phyloP scores from a whole-genome alignment of 2,797 vertebrate genomes.

The Cheirogaleus major region DNA sequence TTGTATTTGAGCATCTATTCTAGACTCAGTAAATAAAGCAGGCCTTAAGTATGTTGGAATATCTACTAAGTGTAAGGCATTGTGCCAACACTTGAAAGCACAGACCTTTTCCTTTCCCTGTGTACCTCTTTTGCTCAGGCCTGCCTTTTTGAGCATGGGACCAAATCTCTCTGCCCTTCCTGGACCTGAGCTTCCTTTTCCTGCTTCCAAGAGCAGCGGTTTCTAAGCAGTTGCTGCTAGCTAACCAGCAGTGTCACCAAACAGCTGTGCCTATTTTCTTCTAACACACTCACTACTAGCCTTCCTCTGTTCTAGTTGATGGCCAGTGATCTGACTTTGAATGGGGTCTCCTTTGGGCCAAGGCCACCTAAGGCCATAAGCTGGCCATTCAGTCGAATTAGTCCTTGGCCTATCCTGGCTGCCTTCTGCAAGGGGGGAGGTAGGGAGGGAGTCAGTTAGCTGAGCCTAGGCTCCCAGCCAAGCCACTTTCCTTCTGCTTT shows the following conservation, averaged over 20 bases:
- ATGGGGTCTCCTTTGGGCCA: conserved; percentile 46
- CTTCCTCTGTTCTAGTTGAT: conserved; percentile 9
- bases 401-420: conserved; percentile 47
- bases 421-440: conserved; percentile 38
- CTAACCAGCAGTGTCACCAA: conserved; percentile 38
- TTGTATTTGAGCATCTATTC: background rate
- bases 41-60: background rate
- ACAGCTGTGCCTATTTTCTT: conserved; percentile 26
- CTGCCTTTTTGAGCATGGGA: background rate
- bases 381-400: conserved; percentile 26
- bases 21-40: background rate
- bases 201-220: conserved; percentile 25
- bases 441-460: background rate
- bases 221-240: conserved; percentile 54
- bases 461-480: conserved; percentile 60
- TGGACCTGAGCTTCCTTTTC: conserved; percentile 40
- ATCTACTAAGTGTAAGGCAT: background rate
- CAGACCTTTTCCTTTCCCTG: background rate
- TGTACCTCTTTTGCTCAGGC: background rate
- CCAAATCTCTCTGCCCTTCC: background rate
- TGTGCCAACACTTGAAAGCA: background rate
- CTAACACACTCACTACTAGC: background rate
- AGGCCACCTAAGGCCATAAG: conserved; percentile 59
- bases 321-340: conserved; percentile 29
- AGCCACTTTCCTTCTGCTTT: conserved; percentile 23